A percentile compares a stretch with the other conserved stretches of the same genome.
phyloP scores from a whole-genome alignment of 2,888 invertebrate genomes.

The Cryptophagus acutangulus region DNA sequence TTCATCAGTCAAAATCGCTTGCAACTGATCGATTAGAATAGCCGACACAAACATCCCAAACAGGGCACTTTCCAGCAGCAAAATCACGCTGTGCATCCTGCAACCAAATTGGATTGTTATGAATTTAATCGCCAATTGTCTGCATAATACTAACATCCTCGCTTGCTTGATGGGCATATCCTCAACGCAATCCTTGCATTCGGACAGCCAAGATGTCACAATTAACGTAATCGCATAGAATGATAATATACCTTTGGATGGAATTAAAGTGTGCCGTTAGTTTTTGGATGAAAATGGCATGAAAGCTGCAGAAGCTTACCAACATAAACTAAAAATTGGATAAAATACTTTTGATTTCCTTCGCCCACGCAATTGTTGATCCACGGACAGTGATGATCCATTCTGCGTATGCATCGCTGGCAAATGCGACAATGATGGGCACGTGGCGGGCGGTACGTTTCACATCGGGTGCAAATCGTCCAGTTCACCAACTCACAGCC shows the following conservation, averaged over 20 bases:
- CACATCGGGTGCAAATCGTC: slow-evolving; percentile 77
- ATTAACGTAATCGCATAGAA: slow-evolving; percentile 67
- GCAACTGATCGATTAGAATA: slow-evolving; percentile 80
- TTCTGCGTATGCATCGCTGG: slow-evolving; percentile 71
- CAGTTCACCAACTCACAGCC: slow-evolving; percentile 60
- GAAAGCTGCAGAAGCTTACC: no score
- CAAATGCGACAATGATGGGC: slow-evolving; percentile 88
- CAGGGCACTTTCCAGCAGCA: slow-evolving; percentile 73
- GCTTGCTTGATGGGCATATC: slow-evolving; percentile 64
- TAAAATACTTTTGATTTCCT: slow-evolving; percentile 86
- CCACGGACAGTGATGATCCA: slow-evolving; percentile 89
- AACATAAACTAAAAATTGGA: slow-evolving; percentile 81
- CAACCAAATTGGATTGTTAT: slow-evolving; percentile 35
- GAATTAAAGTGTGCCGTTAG: no score
- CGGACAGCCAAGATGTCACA: slow-evolving; percentile 65
- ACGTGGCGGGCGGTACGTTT: slow-evolving; percentile 75
- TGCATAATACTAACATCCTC: slow-evolving; percentile 66
- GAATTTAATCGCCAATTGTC: slow-evolving; percentile 13
- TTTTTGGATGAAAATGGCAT: no score
- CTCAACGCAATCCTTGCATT: slow-evolving; percentile 60
- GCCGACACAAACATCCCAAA: slow-evolving; percentile 86
- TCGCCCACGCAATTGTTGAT: slow-evolving; percentile 93
- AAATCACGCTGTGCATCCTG: slow-evolving; percentile 78
- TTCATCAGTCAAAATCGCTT: slow-evolving; percentile 78
- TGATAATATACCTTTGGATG: slow-evolving; percentile 44